Base-by-base conservation (phyloP, 2,113 vertebrate species). In the Pteronura brasiliensis region DNA sequence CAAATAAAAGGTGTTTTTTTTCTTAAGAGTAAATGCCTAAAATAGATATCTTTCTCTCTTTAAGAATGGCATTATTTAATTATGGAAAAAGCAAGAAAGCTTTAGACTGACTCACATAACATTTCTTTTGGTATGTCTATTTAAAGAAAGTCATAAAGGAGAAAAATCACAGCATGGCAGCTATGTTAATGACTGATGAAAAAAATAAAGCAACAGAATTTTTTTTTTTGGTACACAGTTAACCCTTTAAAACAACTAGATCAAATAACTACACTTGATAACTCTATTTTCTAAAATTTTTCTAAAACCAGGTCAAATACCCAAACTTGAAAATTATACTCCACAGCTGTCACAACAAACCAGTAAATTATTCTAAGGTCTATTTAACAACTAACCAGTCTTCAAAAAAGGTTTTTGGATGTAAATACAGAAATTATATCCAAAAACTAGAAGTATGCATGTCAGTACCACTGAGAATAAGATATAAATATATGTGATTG, bases 51-150 rank as follows among this genome's bases (percentile, higher is more conserved):
- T 97, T 91, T 87, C 49, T 72, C 34, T 96, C 83, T 88, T 96
- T 96, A 93, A 97, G 55, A 97, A 91, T 95, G 87, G 69, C 47
- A 71, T 97, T 96, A 84, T 96, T 98, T 98, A 97, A 97, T 96
- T 98, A 93, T 93, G 88, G 90, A 96, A 97, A 31, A 90, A 95
- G 87, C 55, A 96, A 90, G 90, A 94, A 90, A 31, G 71, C 84
- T 97, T 95, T 93, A 81, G 74, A 88, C 87, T 98, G 93, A 97
- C 72, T 97, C 97, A 96, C 49, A 31, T 80, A 96, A 23, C 88
- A 88, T 96, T 96, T 90, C 82, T 97, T 96, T 95, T 93, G 80
- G 74, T 94, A 49, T 17, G 12, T 97, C 94, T 97, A 96, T 97
- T 98, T 98, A 98, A 97, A 89, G 97, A 96, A 94, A 95, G 39